Evolutionary conservation across 1,140 invertebrate species (phyloP), one percentile per base, ranked within the genome.

Genomic region (Phortica variegata): DNA sequence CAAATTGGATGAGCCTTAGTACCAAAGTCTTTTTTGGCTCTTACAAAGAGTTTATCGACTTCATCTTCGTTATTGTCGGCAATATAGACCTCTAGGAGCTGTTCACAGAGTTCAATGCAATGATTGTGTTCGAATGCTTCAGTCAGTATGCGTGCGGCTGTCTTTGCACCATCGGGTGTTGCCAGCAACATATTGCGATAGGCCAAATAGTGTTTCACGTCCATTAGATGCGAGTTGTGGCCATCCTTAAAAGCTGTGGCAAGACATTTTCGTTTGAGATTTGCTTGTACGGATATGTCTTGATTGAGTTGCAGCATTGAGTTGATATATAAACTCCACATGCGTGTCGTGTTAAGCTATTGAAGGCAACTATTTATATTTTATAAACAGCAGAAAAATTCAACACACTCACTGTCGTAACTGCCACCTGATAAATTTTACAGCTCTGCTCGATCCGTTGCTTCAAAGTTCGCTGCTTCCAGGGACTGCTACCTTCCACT

Each of bases 201-300:
- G 2, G 50, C 48, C 8, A 54, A 49, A 44, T 74, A 74, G 37
- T 74, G 65, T 5, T 56, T 51, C 0, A 57, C 52, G 17, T 53
- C 44, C 72, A 75, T 70, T 18, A 70, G 38, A 38, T 59, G 41
- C 0, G 68, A 66, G 1, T 43, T 42, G 19, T 75, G 71, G 1
- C 65, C 72, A n/a, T 58, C 56, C 9, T 72, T 69, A 2, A 75
- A 39, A 0, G 72, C 72, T 13, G 43, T 52, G 2, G 56, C 68
- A 40, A 75, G 49, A 19, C 59, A 55, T 29, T 72, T 53, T 12
- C 68, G 61, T n/a, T 56, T 59, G 0, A 53, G 43, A n/a, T n/a
- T n/a, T 2, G 43, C 15, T 0, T 58, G 49, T 29, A 66, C 65
- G 1, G 54, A 32, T 5, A 48, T 52, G n/a, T 49, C 44, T 32